Percentiles rank a stretch among this genome's conserved stretches.
These are phyloP conservation scores for Oikopleura dioica DNA, from an alignment of 23 tunicate species.

Conservation along the genomic window DNA sequence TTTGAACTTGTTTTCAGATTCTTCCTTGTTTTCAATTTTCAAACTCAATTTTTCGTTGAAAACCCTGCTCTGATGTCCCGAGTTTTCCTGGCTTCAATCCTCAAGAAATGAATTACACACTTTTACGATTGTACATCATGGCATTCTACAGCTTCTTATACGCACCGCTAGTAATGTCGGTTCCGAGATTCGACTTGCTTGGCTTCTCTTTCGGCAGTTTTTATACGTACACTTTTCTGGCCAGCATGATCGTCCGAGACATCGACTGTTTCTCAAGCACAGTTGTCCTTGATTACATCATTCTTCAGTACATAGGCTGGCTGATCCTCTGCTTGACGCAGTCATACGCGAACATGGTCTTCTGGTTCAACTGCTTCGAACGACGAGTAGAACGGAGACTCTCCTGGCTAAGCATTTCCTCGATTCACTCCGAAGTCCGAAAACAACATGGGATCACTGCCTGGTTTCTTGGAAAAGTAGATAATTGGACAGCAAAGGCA, in stretches of 20 bases:
- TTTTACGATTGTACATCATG: no score
- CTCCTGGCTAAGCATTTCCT: neutral
- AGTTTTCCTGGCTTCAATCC: no score
- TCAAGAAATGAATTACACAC: no score
- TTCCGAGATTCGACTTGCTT: neutral
- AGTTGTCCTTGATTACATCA: neutral
- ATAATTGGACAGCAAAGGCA: neutral
- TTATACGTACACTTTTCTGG: neutral
- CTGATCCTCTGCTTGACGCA: neutral
- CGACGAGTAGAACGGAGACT: neutral
- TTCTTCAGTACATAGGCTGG: slow-evolving; percentile 4
- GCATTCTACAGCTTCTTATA: no score
- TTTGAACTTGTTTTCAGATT: no score
- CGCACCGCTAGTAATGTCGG: neutral
- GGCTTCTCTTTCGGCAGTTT: neutral
- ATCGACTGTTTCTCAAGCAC: neutral
- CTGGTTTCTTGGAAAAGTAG: neutral
- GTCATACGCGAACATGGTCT: neutral
- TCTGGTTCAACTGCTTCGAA: neutral
- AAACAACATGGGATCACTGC: no score
- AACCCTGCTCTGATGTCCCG: no score
- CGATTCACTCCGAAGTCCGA: no score
- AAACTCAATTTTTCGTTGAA: no score
- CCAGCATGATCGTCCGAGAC: neutral
- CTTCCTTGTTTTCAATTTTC: no score